Percentiles rank a stretch among this genome's conserved stretches.
Evolutionary conservation across 2,888 invertebrate species (phyloP).

Genomic region (Clitarchus hookeri): DNA sequence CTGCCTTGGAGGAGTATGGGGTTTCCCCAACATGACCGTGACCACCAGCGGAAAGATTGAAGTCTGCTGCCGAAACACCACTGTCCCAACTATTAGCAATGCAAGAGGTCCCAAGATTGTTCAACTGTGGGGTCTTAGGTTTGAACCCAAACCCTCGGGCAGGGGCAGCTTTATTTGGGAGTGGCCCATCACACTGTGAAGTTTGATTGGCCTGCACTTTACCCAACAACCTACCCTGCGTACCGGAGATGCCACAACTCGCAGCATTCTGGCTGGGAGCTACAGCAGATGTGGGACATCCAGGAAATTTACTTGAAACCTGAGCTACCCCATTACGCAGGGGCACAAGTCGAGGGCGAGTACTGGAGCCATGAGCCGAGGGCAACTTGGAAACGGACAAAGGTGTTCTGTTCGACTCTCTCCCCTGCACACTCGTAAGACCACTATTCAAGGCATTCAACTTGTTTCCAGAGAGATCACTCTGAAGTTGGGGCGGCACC

Average conservation of each 20-base stretch:
- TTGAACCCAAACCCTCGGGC: not conserved
- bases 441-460: not conserved
- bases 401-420: too few species aligned
- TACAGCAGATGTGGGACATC: not conserved
- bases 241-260: not conserved
- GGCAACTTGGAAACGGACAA: not conserved
- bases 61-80: too few species aligned
- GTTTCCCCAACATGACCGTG: not conserved
- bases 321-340: not conserved
- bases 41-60: too few species aligned
- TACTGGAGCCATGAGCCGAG: not conserved
- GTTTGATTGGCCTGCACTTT: not conserved
- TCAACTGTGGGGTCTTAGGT: not conserved
- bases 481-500: not conserved
- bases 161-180: not conserved
- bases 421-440: not conserved
- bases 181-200: not conserved
- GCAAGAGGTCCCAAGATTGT: not conserved
- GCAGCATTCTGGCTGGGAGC: not conserved
- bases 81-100: not conserved
- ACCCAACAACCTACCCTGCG: not conserved
- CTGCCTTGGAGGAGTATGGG: not conserved
- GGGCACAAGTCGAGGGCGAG: not conserved
- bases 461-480: not conserved
- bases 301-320: not conserved